Percentiles rank a stretch among this genome's conserved stretches.
These are phyloP conservation scores for Eupithecia centaureata DNA, from an alignment of 2,888 invertebrate genomes.

Conservation along the genomic window DNA sequence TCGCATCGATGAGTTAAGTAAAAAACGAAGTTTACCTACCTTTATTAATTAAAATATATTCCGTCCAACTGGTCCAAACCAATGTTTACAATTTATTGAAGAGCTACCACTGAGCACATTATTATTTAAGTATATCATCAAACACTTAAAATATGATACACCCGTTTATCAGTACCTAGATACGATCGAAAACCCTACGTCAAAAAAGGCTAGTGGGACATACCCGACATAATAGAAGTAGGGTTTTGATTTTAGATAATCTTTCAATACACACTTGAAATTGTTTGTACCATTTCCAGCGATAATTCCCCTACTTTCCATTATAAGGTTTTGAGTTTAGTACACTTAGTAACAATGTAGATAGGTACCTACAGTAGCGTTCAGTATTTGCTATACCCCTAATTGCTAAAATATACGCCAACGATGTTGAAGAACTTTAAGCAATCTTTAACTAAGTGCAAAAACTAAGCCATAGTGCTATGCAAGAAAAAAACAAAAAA, in stretches of 20 bases:
- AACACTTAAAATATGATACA: background rate
- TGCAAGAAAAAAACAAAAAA: too few relatives aligned
- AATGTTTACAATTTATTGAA: conserved; percentile 3
- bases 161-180: background rate
- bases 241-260: background rate
- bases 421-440: too few relatives aligned
- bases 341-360: too few relatives aligned
- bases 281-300: background rate
- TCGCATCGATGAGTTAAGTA: too few relatives aligned
- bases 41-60: background rate
- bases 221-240: too few relatives aligned
- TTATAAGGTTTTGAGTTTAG: conserved; percentile 2
- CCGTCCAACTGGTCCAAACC: background rate
- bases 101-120: background rate
- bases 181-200: too few relatives aligned
- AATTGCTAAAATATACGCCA: too few relatives aligned
- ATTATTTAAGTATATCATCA: background rate
- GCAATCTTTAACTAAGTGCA: too few relatives aligned
- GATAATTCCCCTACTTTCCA: background rate
- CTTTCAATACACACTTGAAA: background rate
- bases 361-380: too few relatives aligned
- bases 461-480: too few relatives aligned
- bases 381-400: too few relatives aligned
- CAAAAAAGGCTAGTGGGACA: too few relatives aligned
- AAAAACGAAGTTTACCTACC: background rate